A percentile compares a stretch with the other conserved stretches of the same genome.
Evolutionary conservation across 2,113 vertebrate genomes (phyloP).

Genomic region (Physeter macrocephalus): DNA sequence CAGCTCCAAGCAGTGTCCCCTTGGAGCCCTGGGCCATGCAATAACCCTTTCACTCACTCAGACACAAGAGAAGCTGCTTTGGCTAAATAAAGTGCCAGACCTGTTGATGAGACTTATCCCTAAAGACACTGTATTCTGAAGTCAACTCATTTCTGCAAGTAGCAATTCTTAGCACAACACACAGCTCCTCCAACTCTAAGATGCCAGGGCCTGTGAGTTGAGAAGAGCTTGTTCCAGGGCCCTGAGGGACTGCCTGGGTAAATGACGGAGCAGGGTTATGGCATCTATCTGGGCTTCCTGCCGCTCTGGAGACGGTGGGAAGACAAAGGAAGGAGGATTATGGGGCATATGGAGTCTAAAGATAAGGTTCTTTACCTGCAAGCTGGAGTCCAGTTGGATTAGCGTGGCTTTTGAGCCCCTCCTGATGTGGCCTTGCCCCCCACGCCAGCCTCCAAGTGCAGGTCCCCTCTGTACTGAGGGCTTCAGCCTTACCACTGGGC

Average conservation of each 20-base stretch:
- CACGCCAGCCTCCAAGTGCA: accelerated
- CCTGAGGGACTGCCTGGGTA: neutral
- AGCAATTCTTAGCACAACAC: neutral
- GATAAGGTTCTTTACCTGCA: neutral
- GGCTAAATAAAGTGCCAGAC: neutral
- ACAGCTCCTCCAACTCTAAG: neutral
- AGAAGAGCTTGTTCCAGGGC: neutral
- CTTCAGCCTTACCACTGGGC: neutral
- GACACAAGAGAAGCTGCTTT: neutral
- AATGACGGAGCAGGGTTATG: too few relatives aligned
- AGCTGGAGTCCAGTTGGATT: neutral
- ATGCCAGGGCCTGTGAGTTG: neutral
- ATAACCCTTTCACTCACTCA: neutral
- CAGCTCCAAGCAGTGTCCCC: neutral
- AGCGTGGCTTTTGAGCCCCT: neutral
- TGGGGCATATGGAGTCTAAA: neutral
- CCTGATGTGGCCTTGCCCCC: neutral
- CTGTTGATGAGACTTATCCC: neutral
- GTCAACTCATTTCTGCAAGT: neutral
- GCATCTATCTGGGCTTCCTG: neutral
- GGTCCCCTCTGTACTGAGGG: too few relatives aligned
- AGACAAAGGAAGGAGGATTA: neutral
- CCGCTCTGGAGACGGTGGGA: neutral
- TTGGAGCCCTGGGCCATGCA: neutral
- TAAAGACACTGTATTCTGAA: neutral